Conservation (phyloP, 2,797 vertebrate genomes). For the Sus cebifrons region DNA sequence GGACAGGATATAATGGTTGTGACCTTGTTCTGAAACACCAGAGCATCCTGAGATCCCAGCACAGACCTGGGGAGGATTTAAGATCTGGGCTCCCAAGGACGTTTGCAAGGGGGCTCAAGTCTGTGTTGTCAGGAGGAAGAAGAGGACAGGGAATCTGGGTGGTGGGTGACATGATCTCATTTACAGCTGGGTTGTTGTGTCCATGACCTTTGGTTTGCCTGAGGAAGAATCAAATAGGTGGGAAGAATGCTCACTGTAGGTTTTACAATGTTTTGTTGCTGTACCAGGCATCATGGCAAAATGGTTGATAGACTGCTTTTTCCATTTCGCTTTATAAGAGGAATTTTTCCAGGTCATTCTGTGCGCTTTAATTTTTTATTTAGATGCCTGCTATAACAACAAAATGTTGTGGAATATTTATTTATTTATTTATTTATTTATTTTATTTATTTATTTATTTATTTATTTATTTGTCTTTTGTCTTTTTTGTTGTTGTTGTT, state of each 20-base stretch:
- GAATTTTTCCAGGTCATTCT: neutral
- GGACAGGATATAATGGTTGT: neutral
- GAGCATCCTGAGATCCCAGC: neutral
- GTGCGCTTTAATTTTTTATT: neutral
- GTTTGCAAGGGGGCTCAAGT: neutral
- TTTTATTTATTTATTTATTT: too few relatives aligned
- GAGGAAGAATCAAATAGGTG: neutral
- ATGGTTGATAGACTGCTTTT: neutral
- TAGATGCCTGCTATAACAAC: neutral
- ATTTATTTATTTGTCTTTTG: too few relatives aligned
- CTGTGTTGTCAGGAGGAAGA: neutral
- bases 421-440: too few relatives aligned
- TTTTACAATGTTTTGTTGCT: neutral
- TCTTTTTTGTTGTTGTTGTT: too few relatives aligned
- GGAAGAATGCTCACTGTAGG: neutral
- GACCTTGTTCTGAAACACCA: neutral
- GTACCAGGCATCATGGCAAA: neutral
- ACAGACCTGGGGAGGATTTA: neutral
- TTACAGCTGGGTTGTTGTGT: neutral
- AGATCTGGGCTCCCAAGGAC: too few relatives aligned
- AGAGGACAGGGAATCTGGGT: too few relatives aligned
- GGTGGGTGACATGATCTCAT: neutral
- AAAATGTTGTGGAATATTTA: neutral
- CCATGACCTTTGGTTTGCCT: neutral
- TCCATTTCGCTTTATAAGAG: neutral